phyloP scores from a whole-genome alignment of 2,888 invertebrate species.

The Agelastica alni region DNA sequence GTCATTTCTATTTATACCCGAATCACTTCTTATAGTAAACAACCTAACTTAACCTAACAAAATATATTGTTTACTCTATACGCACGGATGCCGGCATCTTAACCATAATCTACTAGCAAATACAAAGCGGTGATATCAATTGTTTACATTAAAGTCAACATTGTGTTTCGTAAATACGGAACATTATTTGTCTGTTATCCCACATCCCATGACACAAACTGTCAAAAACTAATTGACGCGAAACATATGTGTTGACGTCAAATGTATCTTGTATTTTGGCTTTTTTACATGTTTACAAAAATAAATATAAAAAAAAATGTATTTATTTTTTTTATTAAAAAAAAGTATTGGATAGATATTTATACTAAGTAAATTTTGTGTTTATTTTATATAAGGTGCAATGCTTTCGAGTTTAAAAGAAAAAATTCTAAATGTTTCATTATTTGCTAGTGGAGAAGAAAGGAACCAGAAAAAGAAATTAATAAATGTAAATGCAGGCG shows the following conservation, averaged over 20 bases:
- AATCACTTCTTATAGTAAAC: background rate
- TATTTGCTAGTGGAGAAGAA: constrained; percentile 38
- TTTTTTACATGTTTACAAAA: background rate
- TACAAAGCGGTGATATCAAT: too few relatives aligned
- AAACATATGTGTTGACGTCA: background rate
- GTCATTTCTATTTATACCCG: too few relatives aligned
- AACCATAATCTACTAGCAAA: too few relatives aligned
- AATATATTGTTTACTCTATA: too few relatives aligned
- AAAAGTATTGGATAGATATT: background rate
- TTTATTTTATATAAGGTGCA: background rate
- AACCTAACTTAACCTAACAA: background rate
- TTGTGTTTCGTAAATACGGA: too few relatives aligned
- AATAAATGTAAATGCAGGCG: constrained; percentile 67
- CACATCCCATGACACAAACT: too few relatives aligned
- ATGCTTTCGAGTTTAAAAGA: constrained; percentile 47
- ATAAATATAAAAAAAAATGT: too few relatives aligned
- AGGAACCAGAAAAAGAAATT: constrained; percentile 18
- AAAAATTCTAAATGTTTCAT: constrained; percentile 44
- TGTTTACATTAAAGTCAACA: too few relatives aligned
- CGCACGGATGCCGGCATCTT: too few relatives aligned
- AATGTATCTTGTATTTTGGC: background rate
- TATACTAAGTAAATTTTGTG: background rate
- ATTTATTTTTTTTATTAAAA: too few relatives aligned
- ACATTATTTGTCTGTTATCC: too few relatives aligned
- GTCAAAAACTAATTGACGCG: background rate